Evolutionary conservation across 2,113 vertebrate species (phyloP).

Genomic region (Scomber colias): DNA sequence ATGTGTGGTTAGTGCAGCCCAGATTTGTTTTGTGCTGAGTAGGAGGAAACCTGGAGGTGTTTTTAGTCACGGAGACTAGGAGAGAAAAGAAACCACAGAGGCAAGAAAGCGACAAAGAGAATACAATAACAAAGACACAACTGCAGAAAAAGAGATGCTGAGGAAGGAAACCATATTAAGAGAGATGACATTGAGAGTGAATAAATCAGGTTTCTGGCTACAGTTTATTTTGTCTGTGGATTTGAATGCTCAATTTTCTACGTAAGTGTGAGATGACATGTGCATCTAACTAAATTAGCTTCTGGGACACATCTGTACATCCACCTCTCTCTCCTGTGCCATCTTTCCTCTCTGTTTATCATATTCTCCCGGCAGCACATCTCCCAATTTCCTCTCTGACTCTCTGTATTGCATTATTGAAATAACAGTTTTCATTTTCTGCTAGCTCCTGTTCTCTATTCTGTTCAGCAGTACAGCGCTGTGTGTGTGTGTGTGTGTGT

Average conservation of each 20-base stretch:
- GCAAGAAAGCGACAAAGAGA: conserved; percentile 23
- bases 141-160: conserved; percentile 12
- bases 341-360: conserved; percentile 43
- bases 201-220: conserved; percentile 22
- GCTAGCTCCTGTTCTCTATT: neutral
- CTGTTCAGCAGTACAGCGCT: conserved; percentile 14
- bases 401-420: conserved; percentile 55
- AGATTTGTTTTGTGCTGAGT: conserved; percentile 17
- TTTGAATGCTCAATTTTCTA: conserved; percentile 3
- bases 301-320: conserved; percentile 44
- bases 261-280: conserved; percentile 1
- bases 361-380: conserved; percentile 35
- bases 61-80: conserved; percentile 29
- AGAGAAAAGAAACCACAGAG: conserved; percentile 21
- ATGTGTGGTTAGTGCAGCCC: conserved; percentile 12
- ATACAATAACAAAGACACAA: conserved; percentile 42
- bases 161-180: neutral
- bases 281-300: conserved; percentile 31
- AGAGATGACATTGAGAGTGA: conserved; percentile 5
- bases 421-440: conserved; percentile 28
- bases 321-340: conserved; percentile 16
- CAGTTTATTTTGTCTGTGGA: neutral
- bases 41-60: conserved; percentile 48
- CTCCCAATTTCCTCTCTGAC: conserved; percentile 37
- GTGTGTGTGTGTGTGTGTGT: neutral